Percentiles rank a stretch among this genome's conserved stretches.
Conservation (phyloP, 2,797 vertebrate species). For the Heteromormyrus szaboi region DNA sequence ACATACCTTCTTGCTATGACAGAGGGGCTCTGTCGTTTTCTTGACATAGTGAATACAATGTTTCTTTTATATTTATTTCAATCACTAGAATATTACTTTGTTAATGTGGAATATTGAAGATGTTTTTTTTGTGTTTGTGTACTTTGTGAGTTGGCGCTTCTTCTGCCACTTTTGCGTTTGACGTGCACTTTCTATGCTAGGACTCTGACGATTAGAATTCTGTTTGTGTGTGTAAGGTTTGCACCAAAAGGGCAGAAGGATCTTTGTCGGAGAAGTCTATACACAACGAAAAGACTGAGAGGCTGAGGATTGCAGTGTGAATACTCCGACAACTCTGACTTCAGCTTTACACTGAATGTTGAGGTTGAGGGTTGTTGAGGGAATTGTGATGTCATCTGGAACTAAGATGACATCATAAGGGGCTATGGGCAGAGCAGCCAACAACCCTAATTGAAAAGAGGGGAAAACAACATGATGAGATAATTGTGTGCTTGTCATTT, state of each 20-base stretch:
- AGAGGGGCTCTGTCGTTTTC: slow-evolving; percentile 19
- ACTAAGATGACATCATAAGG: neutral
- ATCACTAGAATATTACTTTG: slow-evolving; percentile 19
- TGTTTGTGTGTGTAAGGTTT: slow-evolving; percentile 15
- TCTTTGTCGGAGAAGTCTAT: neutral
- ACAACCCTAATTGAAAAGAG: neutral
- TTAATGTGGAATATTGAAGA: slow-evolving; percentile 8
- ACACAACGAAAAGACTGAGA: neutral
- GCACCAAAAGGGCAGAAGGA: neutral
- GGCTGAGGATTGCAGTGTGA: neutral
- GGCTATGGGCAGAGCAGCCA: neutral
- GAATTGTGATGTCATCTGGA: neutral
- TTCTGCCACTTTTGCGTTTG: slow-evolving; percentile 6
- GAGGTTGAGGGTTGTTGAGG: neutral
- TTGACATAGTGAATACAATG: slow-evolving; percentile 16
- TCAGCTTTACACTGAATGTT: neutral
- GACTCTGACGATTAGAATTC: slow-evolving; percentile 16
- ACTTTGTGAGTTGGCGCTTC: slow-evolving; percentile 10
- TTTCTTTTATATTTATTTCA: slow-evolving; percentile 23
- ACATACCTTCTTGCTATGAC: slow-evolving; percentile 17
- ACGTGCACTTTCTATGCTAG: slow-evolving; percentile 16
- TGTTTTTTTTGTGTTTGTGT: slow-evolving; percentile 1
- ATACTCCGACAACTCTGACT: neutral
- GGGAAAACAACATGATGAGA: neutral
- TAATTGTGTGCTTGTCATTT: slow-evolving; percentile 1